Conservation (phyloP, 2,888 invertebrate genomes). For the Spisula subtruncata region DNA sequence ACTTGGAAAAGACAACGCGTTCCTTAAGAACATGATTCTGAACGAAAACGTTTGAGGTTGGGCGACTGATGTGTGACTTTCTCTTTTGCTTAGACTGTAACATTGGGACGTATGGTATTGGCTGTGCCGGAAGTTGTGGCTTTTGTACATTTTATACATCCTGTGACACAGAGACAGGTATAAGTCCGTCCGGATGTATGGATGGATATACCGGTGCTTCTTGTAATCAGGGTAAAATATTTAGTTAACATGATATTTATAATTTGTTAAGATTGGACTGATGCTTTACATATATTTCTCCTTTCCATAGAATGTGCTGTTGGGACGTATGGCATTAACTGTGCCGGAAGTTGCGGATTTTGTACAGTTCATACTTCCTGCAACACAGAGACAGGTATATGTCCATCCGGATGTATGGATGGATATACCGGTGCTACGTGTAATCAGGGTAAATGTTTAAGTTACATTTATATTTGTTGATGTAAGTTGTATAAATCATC, state of each 20-base stretch:
- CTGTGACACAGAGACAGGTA: not conserved
- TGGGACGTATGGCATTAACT: not conserved
- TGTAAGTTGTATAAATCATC: no score
- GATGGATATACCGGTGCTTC: not conserved
- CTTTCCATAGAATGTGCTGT: not conserved
- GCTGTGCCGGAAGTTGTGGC: not conserved
- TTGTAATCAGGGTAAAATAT: not conserved
- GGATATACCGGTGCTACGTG: not conserved
- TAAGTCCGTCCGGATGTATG: not conserved
- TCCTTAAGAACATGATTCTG: no score
- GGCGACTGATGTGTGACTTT: no score
- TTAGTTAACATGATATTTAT: no score
- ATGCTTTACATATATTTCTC: no score
- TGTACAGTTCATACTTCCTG: not conserved
- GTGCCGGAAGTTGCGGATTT: not conserved
- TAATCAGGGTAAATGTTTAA: not conserved
- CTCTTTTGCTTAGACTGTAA: not conserved
- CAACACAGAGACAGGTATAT: not conserved
- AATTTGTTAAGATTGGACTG: no score
- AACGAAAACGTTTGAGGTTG: no score
- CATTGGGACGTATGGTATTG: not conserved
- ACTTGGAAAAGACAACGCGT: no score
- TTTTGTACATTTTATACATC: not conserved
- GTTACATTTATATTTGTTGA: no score
- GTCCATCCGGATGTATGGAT: not conserved